Base-by-base conservation (phyloP, 2,888 invertebrate genomes). In the Drosophila macrothrix region DNA sequence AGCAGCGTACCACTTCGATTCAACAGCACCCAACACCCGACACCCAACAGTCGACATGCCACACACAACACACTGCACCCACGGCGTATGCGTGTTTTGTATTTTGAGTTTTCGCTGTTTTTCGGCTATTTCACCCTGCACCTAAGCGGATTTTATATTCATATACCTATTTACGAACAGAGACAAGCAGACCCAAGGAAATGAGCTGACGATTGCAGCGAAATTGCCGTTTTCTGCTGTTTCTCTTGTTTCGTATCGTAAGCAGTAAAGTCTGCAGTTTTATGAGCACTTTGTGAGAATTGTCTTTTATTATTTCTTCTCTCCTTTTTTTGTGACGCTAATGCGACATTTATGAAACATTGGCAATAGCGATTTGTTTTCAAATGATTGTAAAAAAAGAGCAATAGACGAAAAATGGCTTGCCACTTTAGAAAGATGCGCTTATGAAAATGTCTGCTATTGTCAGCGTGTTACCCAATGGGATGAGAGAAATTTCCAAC, bases 281-380 rank as follows among this genome's bases (percentile, higher is more conserved):
- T 88, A 88, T 83, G 80, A 82, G 65, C 76, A 49, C 58, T 90
- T 80, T 54, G 60, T 9, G 16, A 52, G 52, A 49, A 60, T 56
- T 79, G 64, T 50, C 33, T 71, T 65, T 46, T 61, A 53, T 67
- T 65, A 67, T 79, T 69, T 64, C 50, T 55, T 25, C 53, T 53
- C 19, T 39, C 3, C 5, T 52, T 67, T 67, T 70, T 67, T 59
- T 66, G 55, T 80, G 90, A 90, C 89, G 84, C 82, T 88, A 88
- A 88, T 90, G 77, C 82, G 90, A 90, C 82, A 77, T 80, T 90
- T 90, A 86, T 90, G 80, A 88, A 90, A 90, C 66, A 86, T 77
- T 77, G 76, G 63, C 74, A 65, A 67, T 67, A 73, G 55, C 60
- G 46, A 78, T 70, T 69, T 65, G 67, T 61, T 56, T 67, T 71